Conservation (phyloP, 2,113 vertebrate species). For the Notarius lentiginosus region DNA sequence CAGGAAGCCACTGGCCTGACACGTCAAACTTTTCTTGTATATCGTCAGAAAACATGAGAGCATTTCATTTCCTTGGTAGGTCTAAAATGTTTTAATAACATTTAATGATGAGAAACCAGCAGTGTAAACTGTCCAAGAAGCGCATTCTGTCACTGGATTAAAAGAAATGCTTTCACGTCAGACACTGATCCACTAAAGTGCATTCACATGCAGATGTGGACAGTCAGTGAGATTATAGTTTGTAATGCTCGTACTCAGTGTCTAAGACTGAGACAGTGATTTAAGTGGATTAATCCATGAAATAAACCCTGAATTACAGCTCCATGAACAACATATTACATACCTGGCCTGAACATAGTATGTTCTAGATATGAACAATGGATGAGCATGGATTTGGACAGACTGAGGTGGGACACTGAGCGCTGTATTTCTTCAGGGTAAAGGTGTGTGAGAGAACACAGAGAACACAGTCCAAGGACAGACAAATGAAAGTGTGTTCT, state of each 20-base stretch:
- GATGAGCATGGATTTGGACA: neutral
- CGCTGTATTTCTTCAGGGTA: slow-evolving; percentile 2
- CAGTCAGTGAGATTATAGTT: neutral
- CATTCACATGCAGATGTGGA: neutral
- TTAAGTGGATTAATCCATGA: neutral
- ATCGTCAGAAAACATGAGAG: neutral
- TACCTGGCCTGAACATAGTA: neutral
- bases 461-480: slow-evolving; percentile 16
- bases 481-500: slow-evolving; percentile 33
- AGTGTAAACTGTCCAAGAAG: neutral
- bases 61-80: neutral
- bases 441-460: neutral
- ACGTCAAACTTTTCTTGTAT: neutral
- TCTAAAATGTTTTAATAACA: neutral
- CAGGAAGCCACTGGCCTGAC: neutral
- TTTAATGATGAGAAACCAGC: neutral
- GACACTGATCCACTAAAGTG: too few relatives aligned
- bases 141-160: neutral
- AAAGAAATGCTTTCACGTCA: neutral
- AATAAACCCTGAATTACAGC: neutral
- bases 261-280: neutral
- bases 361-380: neutral
- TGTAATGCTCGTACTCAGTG: neutral
- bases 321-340: neutral
- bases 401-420: neutral